Base-by-base conservation (phyloP, 2,113 vertebrate species). In the Tringa solitaria region DNA sequence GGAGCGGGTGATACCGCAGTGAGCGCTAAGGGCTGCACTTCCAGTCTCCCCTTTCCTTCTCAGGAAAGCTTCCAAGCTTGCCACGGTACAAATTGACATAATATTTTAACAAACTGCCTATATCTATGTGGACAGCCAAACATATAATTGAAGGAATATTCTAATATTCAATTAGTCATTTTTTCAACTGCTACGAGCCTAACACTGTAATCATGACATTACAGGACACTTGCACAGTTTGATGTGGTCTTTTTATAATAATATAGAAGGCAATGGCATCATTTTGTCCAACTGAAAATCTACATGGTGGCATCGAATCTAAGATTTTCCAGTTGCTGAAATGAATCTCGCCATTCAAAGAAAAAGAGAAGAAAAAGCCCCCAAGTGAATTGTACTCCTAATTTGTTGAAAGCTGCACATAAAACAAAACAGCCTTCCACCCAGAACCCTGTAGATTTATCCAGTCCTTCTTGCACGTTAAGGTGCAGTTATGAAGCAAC, bases 211-310 rank as follows among this genome's bases (percentile, higher is more conserved):
- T 96, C 84, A 97, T 75, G 76, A 73, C 84, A 82, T 96, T 96
- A 93, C 21, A 80, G 75, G 63, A 97, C 89, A 95, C 92, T 97
- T 76, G n/a, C 57, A 74, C 59, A 70, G 41, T 87, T 95, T 95
- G 88, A 96, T 97, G 95, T 97, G 96, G 94, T 93, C 26, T n/a
- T 91, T 95, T 81, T 84, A 57, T 96, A 97, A 97, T 95, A 81
- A 88, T 28, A 95, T 56, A 75, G 32, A 67, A 86, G 79, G 89
- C 65, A 95, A 85, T 90, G 73, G 68, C 87, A 96, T 97, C 59
- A 94, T 96, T 96, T 84, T 92, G 86, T 95, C 86, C 94, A 94
- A 23, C 50, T 88, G 82, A 90, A 93, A 64, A 84, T 59, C 86
- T 90, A 45, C 35, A 30, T 16, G 61, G 85, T 95, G 80, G 70